Percentiles rank a stretch among this genome's conserved stretches.
Conservation (phyloP, 2,797 vertebrate species). For the Pangasius djambal region DNA sequence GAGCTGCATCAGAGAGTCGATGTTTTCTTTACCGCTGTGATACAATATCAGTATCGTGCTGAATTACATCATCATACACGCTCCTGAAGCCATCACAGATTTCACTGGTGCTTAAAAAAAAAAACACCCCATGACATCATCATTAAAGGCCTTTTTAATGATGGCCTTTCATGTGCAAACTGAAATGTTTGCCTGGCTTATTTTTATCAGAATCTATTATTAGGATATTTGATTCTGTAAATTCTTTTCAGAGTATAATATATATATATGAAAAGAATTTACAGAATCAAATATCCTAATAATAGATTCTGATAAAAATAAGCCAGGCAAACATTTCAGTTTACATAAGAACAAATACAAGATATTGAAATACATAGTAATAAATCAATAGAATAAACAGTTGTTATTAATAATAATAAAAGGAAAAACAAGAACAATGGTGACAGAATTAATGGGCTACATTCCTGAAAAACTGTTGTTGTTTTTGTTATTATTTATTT, state of each 20-base stretch:
- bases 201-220: not conserved
- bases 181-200: not conserved
- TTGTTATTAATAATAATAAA: not conserved
- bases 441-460: not conserved
- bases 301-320: not conserved
- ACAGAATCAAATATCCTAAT: not conserved
- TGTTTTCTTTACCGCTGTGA: not conserved
- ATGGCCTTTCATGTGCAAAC: not conserved
- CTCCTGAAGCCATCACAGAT: not conserved
- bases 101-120: not conserved
- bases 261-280: not conserved
- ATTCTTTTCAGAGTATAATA: not conserved
- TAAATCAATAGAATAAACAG: not conserved
- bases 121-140: not conserved
- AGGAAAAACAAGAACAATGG: not conserved
- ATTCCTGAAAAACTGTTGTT: too few relatives aligned
- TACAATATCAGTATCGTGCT: not conserved
- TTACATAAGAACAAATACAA: not conserved
- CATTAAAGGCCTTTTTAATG: not conserved
- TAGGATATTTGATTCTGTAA: not conserved
- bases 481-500: not conserved
- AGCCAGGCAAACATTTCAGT: not conserved
- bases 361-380: not conserved
- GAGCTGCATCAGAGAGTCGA: not conserved
- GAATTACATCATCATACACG: slow-evolving; percentile 20